phyloP scores from a whole-genome alignment of 2,113 vertebrate species.

The Polyodon spathula region DNA sequence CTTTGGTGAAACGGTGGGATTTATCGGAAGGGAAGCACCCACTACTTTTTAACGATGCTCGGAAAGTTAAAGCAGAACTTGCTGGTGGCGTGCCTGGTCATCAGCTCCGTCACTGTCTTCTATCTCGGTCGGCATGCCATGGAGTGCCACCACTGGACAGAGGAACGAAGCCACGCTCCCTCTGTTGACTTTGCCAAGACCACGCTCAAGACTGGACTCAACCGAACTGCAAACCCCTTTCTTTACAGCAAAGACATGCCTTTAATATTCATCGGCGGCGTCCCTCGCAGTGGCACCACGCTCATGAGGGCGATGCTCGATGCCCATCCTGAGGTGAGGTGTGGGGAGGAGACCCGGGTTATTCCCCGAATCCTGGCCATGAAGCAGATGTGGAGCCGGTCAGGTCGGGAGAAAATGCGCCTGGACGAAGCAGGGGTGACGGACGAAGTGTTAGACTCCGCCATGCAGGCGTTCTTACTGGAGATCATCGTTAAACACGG shows the following conservation, averaged over 20 bases:
- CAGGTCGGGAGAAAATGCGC: slow-evolving; percentile 88
- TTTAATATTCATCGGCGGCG: slow-evolving; percentile 87
- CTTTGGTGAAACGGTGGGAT: slow-evolving; percentile 21
- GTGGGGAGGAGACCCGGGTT: slow-evolving; percentile 88
- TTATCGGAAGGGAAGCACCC: slow-evolving; percentile 39
- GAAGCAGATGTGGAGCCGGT: slow-evolving; percentile 97
- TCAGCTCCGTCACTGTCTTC: slow-evolving; percentile 88
- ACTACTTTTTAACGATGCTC: slow-evolving; percentile 56
- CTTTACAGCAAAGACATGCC: slow-evolving; percentile 95
- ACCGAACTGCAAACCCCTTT: slow-evolving; percentile 47
- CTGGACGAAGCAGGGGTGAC: slow-evolving; percentile 92
- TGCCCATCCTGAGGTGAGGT: slow-evolving; percentile 85
- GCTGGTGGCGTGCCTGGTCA: slow-evolving; percentile 82
- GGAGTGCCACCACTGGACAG: slow-evolving; percentile 89
- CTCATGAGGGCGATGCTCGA: slow-evolving; percentile 95
- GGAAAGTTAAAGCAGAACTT: slow-evolving; percentile 94
- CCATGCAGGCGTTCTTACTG: slow-evolving; percentile 90
- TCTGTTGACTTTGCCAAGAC: too few relatives aligned
- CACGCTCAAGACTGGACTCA: slow-evolving; percentile 36
- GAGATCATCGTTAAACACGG: slow-evolving; percentile 95
- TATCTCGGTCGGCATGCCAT: slow-evolving; percentile 89
- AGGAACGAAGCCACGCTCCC: slow-evolving; percentile 57
- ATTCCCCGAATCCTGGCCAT: slow-evolving; percentile 89
- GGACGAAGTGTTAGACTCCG: slow-evolving; percentile 87
- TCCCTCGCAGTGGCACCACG: slow-evolving; percentile 89